A percentile compares a stretch with the other conserved stretches of the same genome.
These are phyloP conservation scores for Aurelia aurita DNA, from an alignment of 30 jellyfish, hydroid and myxozoan genomes.

Conservation along the genomic window DNA sequence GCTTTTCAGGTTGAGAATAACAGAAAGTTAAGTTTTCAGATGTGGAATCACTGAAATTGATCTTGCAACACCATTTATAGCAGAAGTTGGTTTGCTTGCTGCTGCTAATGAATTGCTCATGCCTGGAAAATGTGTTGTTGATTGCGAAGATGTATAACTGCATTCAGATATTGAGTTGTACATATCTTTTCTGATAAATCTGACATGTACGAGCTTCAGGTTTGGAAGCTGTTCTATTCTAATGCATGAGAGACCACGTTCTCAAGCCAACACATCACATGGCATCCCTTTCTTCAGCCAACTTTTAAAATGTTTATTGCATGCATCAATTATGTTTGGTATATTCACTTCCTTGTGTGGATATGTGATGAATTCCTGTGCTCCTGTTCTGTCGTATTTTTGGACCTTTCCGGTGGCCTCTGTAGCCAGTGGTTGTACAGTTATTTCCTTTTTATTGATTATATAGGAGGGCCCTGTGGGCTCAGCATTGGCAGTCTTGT, in stretches of 20 bases:
- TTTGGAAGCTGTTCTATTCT: conserved; percentile 25
- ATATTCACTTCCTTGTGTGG: conserved; percentile 29
- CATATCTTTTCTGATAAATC: conserved; percentile 26
- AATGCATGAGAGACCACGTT: conserved; percentile 54
- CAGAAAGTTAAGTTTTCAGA: neutral
- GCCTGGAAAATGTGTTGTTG: no score
- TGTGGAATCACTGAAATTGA: no score
- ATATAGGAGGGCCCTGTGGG: neutral
- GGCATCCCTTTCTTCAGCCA: conserved; percentile 18
- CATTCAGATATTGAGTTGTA: no score
- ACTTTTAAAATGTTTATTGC: conserved; percentile 16
- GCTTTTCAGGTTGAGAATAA: neutral
- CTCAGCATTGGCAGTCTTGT: neutral
- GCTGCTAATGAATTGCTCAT: neutral
- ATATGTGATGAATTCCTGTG: conserved; percentile 55
- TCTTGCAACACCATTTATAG: neutral
- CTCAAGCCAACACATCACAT: conserved; percentile 50
- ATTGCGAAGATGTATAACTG: no score
- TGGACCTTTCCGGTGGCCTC: conserved; percentile 66
- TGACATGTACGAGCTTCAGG: conserved; percentile 41
- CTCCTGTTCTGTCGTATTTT: conserved; percentile 51
- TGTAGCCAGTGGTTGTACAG: conserved; percentile 41
- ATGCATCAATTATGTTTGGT: conserved; percentile 38
- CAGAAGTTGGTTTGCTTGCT: neutral
- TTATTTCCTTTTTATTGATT: conserved; percentile 36